phyloP scores from a whole-genome alignment of 2,113 vertebrate genomes.

The Rhodinocichla rosea region DNA sequence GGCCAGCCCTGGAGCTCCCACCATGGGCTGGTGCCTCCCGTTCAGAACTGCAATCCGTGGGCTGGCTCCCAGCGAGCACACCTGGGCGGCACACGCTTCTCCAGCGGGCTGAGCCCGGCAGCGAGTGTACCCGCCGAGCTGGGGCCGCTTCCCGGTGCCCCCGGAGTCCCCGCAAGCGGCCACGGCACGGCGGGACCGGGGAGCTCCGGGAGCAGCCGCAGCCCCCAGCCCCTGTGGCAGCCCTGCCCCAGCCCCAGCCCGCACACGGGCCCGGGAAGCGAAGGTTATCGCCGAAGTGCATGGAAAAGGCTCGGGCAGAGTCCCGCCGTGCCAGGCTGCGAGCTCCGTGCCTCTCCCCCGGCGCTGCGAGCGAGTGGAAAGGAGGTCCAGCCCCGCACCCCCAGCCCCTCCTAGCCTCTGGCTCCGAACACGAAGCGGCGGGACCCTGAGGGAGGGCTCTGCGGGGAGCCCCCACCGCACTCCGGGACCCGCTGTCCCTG shows the following conservation, averaged over 20 bases:
- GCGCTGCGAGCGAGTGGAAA: not conserved
- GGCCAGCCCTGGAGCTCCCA: not conserved
- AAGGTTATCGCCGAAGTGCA: not conserved
- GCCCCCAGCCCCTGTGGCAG: not conserved
- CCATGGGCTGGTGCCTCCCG: not conserved
- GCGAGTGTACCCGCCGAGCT: not conserved
- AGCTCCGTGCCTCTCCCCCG: not conserved
- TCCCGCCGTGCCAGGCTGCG: not conserved
- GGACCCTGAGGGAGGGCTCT: not conserved
- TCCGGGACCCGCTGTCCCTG: not conserved
- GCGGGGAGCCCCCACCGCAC: too few species aligned
- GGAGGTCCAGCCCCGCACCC: not conserved
- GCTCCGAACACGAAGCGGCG: not conserved
- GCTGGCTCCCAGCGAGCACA: not conserved
- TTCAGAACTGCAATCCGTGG: not conserved
- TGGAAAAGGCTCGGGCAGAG: not conserved
- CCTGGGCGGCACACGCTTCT: not conserved
- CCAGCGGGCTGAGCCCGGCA: not conserved
- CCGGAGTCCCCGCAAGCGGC: not conserved
- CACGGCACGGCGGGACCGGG: not conserved
- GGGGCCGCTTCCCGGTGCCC: not conserved
- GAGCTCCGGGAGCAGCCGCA: not conserved
- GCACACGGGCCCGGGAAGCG: not conserved
- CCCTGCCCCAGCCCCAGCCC: not conserved
- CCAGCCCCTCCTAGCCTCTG: not conserved